Evolutionary conservation across 2,888 invertebrate genomes (phyloP).

Genomic region (Zygaena filipendulae): DNA sequence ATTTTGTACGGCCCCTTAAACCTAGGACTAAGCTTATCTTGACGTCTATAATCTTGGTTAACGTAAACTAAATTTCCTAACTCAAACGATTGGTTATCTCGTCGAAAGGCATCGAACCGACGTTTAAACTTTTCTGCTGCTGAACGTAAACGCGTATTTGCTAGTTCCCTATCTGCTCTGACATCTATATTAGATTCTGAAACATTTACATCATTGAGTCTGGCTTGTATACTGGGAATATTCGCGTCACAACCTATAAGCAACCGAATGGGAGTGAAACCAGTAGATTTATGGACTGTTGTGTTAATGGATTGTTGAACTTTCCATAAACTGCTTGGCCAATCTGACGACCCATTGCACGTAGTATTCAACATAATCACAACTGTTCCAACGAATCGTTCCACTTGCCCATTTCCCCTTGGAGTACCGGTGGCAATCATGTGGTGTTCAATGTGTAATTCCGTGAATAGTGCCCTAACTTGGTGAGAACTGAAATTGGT

Average conservation of each 20-base stretch:
- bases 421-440: too few species aligned
- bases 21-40: too few species aligned
- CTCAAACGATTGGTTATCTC: slow-evolving; percentile 8
- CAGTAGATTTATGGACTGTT: slow-evolving; percentile 19
- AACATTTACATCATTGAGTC: slow-evolving; percentile 7
- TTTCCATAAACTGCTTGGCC: slow-evolving; percentile 15
- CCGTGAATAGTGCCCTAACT: slow-evolving; percentile 8
- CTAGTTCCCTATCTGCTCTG: too few species aligned
- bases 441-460: slow-evolving; percentile 11
- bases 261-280: slow-evolving; percentile 16
- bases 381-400: slow-evolving; percentile 13
- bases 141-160: too few species aligned
- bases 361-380: slow-evolving; percentile 13
- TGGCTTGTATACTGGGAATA: slow-evolving; percentile 11
- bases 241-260: slow-evolving; percentile 14
- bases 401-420: slow-evolving; percentile 12
- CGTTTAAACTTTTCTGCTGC: too few species aligned
- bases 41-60: slow-evolving; percentile 18
- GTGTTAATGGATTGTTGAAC: slow-evolving; percentile 21
- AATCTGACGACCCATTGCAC: slow-evolving; percentile 12
- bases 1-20: too few species aligned
- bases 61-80: slow-evolving; percentile 17
- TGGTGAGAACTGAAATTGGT: slow-evolving; percentile 13
- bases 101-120: too few species aligned
- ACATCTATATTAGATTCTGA: too few species aligned